Base-by-base conservation (phyloP, 1,140 invertebrate genomes). In the Drosophila sp. region DNA sequence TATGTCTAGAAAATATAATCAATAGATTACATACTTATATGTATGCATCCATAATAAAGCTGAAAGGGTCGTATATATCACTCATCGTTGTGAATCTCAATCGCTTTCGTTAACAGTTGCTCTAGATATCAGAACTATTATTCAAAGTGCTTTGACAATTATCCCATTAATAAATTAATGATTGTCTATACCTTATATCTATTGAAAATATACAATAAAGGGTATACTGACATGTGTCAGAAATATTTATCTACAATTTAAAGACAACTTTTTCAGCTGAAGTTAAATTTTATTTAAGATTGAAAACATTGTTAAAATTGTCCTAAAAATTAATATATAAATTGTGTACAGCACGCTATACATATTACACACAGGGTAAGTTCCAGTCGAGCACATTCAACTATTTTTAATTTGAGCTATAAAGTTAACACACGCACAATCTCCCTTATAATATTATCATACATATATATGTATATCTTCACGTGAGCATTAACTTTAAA, bases 401-500 rank as follows among this genome's bases (percentile, higher is more conserved):
- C 48, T 9, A 51, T 34, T 32, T 34, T 13, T 51, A 16, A 2
- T 18, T 18, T n/a, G n/a, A n/a, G n/a, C n/a, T n/a, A n/a, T n/a
- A n/a, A n/a, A n/a, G n/a, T n/a, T n/a, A n/a, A n/a, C n/a, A n/a
- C n/a, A n/a, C n/a, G n/a, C n/a, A n/a, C n/a, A n/a, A n/a, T n/a
- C n/a, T n/a, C n/a, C n/a, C n/a, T n/a, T n/a, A n/a, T n/a, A n/a
- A n/a, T n/a, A n/a, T n/a, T n/a, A n/a, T n/a, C n/a, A n/a, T n/a
- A n/a, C n/a, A n/a, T n/a, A n/a, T n/a, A n/a, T n/a, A n/a, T 27
- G 8, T 21, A 13, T 56, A 51, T 46, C 51, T 34, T 38, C 62
- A 54, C 62, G 62, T 64, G 62, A 27, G 27, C 25, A 27, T n/a
- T 6, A 57, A 46, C 45, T 21, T 21, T 5, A 29, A 29, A 29